Conservation (phyloP, 2,888 invertebrate genomes). For the Asteroscopus sphinx region DNA sequence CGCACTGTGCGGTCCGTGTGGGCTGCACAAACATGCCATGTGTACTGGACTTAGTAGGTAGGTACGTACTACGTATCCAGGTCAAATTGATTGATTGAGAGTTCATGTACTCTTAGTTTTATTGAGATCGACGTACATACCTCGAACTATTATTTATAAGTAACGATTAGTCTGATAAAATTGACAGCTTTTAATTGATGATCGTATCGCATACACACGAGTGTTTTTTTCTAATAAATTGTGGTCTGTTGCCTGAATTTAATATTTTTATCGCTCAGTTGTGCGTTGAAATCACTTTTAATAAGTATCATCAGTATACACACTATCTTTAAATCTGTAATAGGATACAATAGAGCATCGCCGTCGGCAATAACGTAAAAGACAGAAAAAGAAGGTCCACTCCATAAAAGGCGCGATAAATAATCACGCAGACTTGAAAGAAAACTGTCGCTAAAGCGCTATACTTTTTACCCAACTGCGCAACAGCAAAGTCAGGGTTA, state of each 20-base stretch:
- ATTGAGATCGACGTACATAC: constrained; percentile 17
- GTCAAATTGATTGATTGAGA: constrained; percentile 45
- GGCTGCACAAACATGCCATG: constrained; percentile 23
- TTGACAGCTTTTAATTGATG: constrained; percentile 27
- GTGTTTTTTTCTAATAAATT: constrained; percentile 9
- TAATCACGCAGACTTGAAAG: too few species aligned
- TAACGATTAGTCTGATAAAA: constrained; percentile 14
- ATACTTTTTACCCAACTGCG: too few species aligned
- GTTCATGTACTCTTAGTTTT: constrained; percentile 23
- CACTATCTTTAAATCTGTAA: constrained; percentile 37
- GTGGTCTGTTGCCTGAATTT: constrained; percentile 17
- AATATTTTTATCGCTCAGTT: constrained; percentile 12
- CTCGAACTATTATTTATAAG: constrained; percentile 11
- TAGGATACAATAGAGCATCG: constrained; percentile 33
- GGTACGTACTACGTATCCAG: constrained; percentile 19
- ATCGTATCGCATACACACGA: not conserved
- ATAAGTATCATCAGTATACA: constrained; percentile 24
- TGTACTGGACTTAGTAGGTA: not conserved
- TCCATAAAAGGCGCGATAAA: not conserved
- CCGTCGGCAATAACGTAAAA: constrained; percentile 3
- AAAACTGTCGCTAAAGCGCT: too few species aligned
- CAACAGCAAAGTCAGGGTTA: too few species aligned
- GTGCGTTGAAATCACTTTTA: constrained; percentile 36
- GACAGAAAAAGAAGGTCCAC: constrained; percentile 8
- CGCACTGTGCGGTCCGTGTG: constrained; percentile 20